phyloP scores from a whole-genome alignment of 1,140 invertebrate species.

The Lordiphosa stackelbergi region DNA sequence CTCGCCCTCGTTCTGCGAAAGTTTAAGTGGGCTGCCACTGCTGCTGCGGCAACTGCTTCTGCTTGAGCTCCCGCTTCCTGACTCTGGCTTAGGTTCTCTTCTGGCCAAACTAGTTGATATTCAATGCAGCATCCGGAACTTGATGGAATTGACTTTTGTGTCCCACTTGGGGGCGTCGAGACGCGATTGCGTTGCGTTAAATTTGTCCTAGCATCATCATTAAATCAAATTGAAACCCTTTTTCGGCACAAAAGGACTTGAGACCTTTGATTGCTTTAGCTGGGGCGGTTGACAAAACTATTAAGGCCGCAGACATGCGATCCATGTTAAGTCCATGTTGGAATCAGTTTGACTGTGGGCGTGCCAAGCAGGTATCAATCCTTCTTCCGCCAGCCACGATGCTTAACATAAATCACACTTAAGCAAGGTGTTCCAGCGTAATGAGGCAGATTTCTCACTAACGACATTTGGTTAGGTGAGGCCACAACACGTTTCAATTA shows the following conservation, averaged over 20 bases:
- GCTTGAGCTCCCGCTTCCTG: conserved; percentile 15
- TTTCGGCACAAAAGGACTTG: conserved; percentile 55
- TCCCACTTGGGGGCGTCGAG: conserved; percentile 20
- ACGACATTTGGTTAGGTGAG: conserved; percentile 26
- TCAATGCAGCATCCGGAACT: conserved; percentile 71
- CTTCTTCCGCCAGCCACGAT: conserved; percentile 16
- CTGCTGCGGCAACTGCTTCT: conserved; percentile 15
- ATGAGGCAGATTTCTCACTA: conserved; percentile 45
- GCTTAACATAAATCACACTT: conserved; percentile 66
- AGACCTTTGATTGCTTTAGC: conserved; percentile 63
- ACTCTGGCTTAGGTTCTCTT: conserved; percentile 4
- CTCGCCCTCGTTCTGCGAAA: conserved; percentile 19
- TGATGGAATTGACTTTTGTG: conserved; percentile 73
- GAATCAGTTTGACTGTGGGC: conserved; percentile 38
- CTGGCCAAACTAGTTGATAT: conserved; percentile 62
- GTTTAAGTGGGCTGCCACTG: conserved; percentile 57
- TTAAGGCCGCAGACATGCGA: conserved; percentile 18
- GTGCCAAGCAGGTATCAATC: conserved; percentile 57
- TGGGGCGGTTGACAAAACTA: conserved; percentile 47
- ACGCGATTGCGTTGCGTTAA: conserved; percentile 54
- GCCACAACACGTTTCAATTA: conserved; percentile 38
- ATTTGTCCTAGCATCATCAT: conserved; percentile 70
- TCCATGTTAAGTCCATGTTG: conserved; percentile 30
- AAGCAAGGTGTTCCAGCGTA: conserved; percentile 37
- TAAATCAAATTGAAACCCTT: conserved; percentile 74